phyloP scores from a whole-genome alignment of 2,113 vertebrate species.

The Triplophysa dalaica region DNA sequence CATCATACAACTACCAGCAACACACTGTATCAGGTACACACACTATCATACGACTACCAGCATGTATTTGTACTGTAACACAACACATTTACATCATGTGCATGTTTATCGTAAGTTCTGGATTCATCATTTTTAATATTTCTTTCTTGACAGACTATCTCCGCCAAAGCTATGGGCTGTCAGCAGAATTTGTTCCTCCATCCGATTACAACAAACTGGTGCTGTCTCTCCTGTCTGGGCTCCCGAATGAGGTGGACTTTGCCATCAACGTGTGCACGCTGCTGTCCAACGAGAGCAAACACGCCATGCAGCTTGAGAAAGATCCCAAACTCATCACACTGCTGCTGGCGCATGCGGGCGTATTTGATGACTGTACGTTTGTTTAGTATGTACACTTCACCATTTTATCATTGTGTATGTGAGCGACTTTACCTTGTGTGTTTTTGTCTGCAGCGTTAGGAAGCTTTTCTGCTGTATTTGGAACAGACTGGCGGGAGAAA shows the following conservation, averaged over 20 bases:
- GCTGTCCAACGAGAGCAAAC: slow-evolving; percentile 98
- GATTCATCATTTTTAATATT: background rate
- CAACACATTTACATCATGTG: too few species aligned
- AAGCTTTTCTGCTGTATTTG: slow-evolving; percentile 96
- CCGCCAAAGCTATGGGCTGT: slow-evolving; percentile 98
- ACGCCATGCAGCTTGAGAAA: slow-evolving; percentile 98
- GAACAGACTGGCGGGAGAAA: slow-evolving; percentile 97
- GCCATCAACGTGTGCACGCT: slow-evolving; percentile 99
- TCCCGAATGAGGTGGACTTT: slow-evolving; percentile 99
- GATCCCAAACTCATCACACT: slow-evolving; percentile 98
- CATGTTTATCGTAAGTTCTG: too few species aligned
- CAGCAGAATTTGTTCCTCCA: slow-evolving; percentile 91
- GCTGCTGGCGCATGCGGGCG: slow-evolving; percentile 94
- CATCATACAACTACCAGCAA: slow-evolving; percentile 99
- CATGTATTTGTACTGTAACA: slow-evolving; percentile 60
- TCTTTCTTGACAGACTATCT: slow-evolving; percentile 85
- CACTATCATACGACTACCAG: slow-evolving; percentile 93
- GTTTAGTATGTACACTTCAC: background rate
- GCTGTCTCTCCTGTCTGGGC: slow-evolving; percentile 97
- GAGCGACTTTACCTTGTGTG: background rate
- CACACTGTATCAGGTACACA: slow-evolving; percentile 92
- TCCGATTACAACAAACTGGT: slow-evolving; percentile 99
- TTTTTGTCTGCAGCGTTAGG: slow-evolving; percentile 83
- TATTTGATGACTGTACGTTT: slow-evolving; percentile 95
- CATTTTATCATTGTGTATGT: background rate